phyloP scores from a whole-genome alignment of 2,797 vertebrate species.

The Siniperca obscura region DNA sequence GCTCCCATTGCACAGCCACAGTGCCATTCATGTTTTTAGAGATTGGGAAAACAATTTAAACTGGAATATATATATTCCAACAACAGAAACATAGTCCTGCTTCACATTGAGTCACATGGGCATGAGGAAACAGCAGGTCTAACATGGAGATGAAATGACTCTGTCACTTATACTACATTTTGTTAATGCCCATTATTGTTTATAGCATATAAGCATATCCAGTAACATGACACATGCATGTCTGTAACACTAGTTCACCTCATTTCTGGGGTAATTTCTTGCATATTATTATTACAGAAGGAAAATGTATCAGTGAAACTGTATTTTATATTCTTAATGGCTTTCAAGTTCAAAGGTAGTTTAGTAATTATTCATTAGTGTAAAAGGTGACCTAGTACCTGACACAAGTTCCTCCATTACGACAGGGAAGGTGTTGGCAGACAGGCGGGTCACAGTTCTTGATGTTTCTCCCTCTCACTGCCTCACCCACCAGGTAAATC shows the following conservation, averaged over 20 bases:
- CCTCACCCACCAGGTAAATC: slow-evolving; percentile 84
- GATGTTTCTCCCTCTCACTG: slow-evolving; percentile 86
- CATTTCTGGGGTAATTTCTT: slow-evolving; percentile 22
- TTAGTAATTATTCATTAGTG: slow-evolving; percentile 23
- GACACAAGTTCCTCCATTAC: slow-evolving; percentile 88
- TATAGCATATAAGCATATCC: not conserved
- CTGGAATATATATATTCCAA: slow-evolving; percentile 44
- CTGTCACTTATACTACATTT: slow-evolving; percentile 19
- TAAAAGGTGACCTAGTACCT: slow-evolving; percentile 81
- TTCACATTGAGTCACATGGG: slow-evolving; percentile 15
- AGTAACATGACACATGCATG: slow-evolving; percentile 12
- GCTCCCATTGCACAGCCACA: slow-evolving; percentile 33
- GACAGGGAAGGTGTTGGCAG: slow-evolving; percentile 87
- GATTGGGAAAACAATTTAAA: slow-evolving; percentile 49
- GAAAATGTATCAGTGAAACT: not conserved
- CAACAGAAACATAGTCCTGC: slow-evolving; percentile 16
- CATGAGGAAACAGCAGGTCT: slow-evolving; percentile 30
- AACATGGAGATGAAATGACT: slow-evolving; percentile 19
- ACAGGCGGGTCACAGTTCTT: slow-evolving; percentile 86
- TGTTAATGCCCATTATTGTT: slow-evolving; percentile 15
- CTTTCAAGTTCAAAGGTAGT: slow-evolving; percentile 31
- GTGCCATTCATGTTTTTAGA: slow-evolving; percentile 47
- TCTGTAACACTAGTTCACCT: not conserved
- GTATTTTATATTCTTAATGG: slow-evolving; percentile 4
- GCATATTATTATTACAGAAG: not conserved